Percentiles rank a stretch among this genome's conserved stretches.
phyloP scores from a whole-genome alignment of 1,140 invertebrate species.

The Papilio machaon region DNA sequence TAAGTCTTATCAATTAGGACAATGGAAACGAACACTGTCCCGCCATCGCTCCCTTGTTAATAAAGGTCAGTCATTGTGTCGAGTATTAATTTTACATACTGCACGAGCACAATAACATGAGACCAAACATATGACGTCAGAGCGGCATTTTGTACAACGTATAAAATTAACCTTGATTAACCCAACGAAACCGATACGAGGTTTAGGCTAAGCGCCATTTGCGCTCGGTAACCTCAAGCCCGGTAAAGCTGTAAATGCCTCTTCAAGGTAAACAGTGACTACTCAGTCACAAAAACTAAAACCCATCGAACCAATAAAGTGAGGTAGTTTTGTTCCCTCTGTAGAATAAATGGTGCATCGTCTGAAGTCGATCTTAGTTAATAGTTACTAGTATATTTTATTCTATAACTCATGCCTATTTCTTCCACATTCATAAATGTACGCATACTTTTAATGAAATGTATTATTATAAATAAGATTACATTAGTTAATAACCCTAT shows the following conservation, averaged over 20 bases:
- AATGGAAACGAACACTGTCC: constrained; percentile 28
- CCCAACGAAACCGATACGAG: too few species aligned
- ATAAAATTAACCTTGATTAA: background rate
- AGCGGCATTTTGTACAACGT: background rate
- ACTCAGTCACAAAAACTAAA: background rate
- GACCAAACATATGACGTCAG: background rate
- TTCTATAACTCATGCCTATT: too few species aligned
- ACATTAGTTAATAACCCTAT: background rate
- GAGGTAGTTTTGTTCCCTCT: too few species aligned
- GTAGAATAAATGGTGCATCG: too few species aligned
- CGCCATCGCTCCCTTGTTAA: background rate
- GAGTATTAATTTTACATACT: constrained; percentile 14
- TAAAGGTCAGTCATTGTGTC: constrained; percentile 7
- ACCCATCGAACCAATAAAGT: background rate
- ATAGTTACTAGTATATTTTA: too few species aligned
- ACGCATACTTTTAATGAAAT: too few species aligned
- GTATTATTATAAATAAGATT: background rate
- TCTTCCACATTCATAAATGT: too few species aligned
- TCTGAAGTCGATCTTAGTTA: too few species aligned
- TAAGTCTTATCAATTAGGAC: background rate
- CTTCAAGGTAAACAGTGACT: too few species aligned
- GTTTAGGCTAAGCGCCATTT: too few species aligned
- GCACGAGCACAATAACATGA: background rate
- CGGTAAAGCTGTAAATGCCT: too few species aligned
- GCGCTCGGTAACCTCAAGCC: too few species aligned